A percentile compares a stretch with the other conserved stretches of the same genome.
phyloP scores from a whole-genome alignment of 2,888 invertebrate genomes.

The Caenorhabditis macrosperma region DNA sequence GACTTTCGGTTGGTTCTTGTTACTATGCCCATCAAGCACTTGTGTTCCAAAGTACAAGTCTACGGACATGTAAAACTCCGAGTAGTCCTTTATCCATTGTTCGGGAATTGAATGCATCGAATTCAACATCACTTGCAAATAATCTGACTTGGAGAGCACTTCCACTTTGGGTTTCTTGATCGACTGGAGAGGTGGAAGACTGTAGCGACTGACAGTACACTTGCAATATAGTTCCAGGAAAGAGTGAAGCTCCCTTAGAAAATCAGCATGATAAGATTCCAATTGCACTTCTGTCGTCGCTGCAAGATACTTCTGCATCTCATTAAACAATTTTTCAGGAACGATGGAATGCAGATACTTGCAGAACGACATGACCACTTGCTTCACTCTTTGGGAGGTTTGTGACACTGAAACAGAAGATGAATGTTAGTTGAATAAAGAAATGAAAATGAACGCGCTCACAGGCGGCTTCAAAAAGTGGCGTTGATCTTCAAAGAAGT shows the following conservation, averaged over 20 bases:
- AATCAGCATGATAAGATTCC: constrained; percentile 39
- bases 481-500: too few species aligned
- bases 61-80: constrained; percentile 69
- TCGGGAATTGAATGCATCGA: constrained; percentile 77
- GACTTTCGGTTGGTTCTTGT: constrained; percentile 46
- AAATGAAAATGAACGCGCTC: too few species aligned
- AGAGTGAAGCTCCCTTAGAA: constrained; percentile 61
- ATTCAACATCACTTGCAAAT: constrained; percentile 81
- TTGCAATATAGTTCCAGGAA: constrained; percentile 64
- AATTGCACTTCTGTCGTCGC: constrained; percentile 56
- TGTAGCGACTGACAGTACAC: constrained; percentile 61
- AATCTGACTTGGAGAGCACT: constrained; percentile 79
- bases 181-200: constrained; percentile 41
- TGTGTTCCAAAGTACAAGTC: constrained; percentile 72
- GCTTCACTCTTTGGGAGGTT: constrained; percentile 60
- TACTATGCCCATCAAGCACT: constrained; percentile 61
- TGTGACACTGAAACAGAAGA: constrained; percentile 66
- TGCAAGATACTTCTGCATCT: constrained; percentile 65
- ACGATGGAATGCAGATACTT: constrained; percentile 80
- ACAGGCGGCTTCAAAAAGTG: not conserved
- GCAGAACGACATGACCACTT: constrained; percentile 80
- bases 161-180: constrained; percentile 55
- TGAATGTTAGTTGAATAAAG: too few species aligned
- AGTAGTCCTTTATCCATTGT: constrained; percentile 69
- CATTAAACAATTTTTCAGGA: constrained; percentile 61